phyloP scores from a whole-genome alignment of 2,113 vertebrate genomes.

The Vidua chalybeata region DNA sequence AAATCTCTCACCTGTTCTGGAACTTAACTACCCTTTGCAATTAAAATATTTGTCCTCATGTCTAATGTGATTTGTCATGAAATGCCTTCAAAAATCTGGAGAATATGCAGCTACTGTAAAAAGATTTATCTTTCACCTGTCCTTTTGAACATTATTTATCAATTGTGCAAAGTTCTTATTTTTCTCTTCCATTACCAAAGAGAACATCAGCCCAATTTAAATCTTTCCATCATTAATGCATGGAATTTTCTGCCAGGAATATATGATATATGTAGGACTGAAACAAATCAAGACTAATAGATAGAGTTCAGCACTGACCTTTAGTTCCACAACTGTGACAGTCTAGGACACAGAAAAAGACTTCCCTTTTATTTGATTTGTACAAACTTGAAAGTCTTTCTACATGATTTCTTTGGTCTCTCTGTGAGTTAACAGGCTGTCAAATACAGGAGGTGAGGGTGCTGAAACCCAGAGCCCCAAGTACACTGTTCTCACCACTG shows the following conservation, averaged over 20 bases:
- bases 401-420: not conserved
- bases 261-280: not conserved
- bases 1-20: not conserved
- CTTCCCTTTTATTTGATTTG: not conserved
- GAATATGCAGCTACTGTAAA: not conserved
- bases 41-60: not conserved
- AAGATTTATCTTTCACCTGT: not conserved
- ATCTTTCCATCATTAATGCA: not conserved
- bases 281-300: not conserved
- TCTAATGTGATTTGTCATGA: not conserved
- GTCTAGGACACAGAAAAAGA: not conserved
- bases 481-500: not conserved
- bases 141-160: not conserved
- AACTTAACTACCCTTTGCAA: not conserved
- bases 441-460: not conserved
- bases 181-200: not conserved
- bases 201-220: not conserved
- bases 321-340: not conserved
- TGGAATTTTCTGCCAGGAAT: not conserved
- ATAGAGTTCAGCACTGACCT: not conserved
- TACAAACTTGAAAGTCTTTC: not conserved
- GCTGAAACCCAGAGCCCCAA: not conserved
- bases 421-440: not conserved
- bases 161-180: not conserved
- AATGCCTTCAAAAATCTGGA: not conserved